A percentile compares a stretch with the other conserved stretches of the same genome.
phyloP scores from a whole-genome alignment of 2,113 vertebrate species.

The Elephantulus edwardii region DNA sequence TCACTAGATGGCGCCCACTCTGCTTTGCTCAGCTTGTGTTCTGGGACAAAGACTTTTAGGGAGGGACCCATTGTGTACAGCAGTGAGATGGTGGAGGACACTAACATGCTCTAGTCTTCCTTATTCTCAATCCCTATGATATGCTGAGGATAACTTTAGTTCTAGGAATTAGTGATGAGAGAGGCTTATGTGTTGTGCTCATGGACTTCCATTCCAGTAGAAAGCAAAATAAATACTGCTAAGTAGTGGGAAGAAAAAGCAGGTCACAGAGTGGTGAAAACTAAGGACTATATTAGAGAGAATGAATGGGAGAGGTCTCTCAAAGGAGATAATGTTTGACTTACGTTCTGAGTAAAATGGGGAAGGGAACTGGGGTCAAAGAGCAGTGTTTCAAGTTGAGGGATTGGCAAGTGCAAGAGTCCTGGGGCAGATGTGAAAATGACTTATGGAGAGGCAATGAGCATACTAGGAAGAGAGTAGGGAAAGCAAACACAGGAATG shows the following conservation, averaged over 20 bases:
- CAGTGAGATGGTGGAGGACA: neutral
- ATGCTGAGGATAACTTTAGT: neutral
- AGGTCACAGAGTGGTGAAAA: neutral
- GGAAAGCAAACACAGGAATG: too few relatives aligned
- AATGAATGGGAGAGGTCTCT: neutral
- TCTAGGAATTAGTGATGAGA: neutral
- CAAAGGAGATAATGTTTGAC: neutral
- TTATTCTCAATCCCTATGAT: neutral
- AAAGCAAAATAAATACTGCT: neutral
- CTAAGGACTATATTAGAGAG: neutral
- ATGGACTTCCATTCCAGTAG: neutral
- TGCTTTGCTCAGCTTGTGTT: neutral
- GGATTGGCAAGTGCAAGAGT: too few relatives aligned
- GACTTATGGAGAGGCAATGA: too few relatives aligned
- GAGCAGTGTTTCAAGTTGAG: too few relatives aligned
- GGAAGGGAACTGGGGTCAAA: too few relatives aligned
- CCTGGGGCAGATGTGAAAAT: too few relatives aligned
- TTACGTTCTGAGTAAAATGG: neutral
- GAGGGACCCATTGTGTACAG: neutral
- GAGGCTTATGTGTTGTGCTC: neutral
- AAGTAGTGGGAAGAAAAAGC: neutral
- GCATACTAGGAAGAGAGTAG: too few relatives aligned
- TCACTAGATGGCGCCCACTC: neutral
- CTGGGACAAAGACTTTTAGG: neutral
- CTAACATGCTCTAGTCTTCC: neutral